A percentile compares a stretch with the other conserved stretches of the same genome.
Conservation (phyloP, 2,888 invertebrate species). For the Drosophila meridiana region DNA sequence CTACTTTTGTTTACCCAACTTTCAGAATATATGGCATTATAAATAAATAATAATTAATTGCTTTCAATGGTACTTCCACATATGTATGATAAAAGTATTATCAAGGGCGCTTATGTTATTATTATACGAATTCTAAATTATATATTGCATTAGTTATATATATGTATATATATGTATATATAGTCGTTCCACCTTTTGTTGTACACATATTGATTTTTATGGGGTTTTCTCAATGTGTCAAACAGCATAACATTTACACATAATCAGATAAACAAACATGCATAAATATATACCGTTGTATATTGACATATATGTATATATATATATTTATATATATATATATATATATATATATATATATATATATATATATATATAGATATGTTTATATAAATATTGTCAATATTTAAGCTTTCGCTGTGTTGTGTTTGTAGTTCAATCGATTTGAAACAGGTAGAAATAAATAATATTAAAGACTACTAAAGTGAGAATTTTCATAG, state of each 20-base stretch:
- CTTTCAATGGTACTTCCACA: conserved; percentile 22
- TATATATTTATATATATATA: neutral
- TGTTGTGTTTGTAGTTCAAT: neutral
- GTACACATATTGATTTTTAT: conserved; percentile 37
- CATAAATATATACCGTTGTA: no score
- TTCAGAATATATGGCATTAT: conserved; percentile 27
- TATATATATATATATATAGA: neutral
- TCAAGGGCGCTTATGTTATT: conserved; percentile 26
- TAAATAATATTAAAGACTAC: neutral
- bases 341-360: neutral
- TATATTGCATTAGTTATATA: conserved; percentile 22
- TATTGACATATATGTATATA: no score
- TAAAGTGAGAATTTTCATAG: neutral
- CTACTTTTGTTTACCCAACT: conserved; percentile 27
- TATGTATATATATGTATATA: neutral
- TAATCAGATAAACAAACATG: conserved; percentile 9
- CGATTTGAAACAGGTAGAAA: neutral
- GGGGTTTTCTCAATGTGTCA: conserved; percentile 17
- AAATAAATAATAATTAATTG: conserved; percentile 36
- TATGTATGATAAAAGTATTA: conserved; percentile 21
- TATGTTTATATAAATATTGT: neutral
- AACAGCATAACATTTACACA: conserved; percentile 16
- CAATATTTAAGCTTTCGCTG: neutral
- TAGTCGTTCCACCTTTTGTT: conserved; percentile 13
- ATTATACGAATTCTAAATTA: neutral